A percentile compares a stretch with the other conserved stretches of the same genome.
Conservation (phyloP, 1,140 invertebrate species). For the Achatina immaculata region DNA sequence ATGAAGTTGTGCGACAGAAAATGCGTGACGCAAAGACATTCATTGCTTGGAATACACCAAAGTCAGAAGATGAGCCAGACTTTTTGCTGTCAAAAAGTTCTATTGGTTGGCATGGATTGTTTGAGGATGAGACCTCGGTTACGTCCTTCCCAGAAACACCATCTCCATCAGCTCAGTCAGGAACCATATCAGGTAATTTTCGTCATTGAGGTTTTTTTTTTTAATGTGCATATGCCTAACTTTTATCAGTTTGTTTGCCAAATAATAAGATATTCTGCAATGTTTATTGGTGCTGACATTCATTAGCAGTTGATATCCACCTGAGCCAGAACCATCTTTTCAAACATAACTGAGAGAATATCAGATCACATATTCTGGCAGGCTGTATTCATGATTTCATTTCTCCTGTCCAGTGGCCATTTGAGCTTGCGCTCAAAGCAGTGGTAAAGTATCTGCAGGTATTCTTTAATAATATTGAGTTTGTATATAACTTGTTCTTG, state of each 20-base stretch:
- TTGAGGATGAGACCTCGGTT: neutral
- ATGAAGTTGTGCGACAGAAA: neutral
- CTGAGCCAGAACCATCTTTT: no score
- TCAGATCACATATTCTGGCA: no score
- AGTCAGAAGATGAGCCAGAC: neutral
- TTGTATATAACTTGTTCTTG: no score
- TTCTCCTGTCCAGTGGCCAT: no score
- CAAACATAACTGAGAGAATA: no score
- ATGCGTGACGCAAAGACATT: neutral
- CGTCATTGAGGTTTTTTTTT: neutral
- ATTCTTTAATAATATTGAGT: no score
- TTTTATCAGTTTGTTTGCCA: neutral
- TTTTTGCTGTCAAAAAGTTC: slow-evolving; percentile 12
- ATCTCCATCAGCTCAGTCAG: slow-evolving; percentile 21
- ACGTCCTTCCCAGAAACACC: slow-evolving; percentile 24
- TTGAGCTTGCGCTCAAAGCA: no score
- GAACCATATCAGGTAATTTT: neutral
- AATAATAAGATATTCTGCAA: no score
- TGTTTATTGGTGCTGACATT: no score
- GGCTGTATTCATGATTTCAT: no score
- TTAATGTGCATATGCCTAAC: neutral
- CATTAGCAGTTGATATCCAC: no score
- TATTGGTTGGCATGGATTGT: neutral
- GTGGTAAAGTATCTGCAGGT: no score
- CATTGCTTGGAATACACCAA: slow-evolving; percentile 29